Percentiles rank a stretch among this genome's conserved stretches.
Conservation (phyloP, 2,113 vertebrate genomes). For the Triplophysa dalaica region DNA sequence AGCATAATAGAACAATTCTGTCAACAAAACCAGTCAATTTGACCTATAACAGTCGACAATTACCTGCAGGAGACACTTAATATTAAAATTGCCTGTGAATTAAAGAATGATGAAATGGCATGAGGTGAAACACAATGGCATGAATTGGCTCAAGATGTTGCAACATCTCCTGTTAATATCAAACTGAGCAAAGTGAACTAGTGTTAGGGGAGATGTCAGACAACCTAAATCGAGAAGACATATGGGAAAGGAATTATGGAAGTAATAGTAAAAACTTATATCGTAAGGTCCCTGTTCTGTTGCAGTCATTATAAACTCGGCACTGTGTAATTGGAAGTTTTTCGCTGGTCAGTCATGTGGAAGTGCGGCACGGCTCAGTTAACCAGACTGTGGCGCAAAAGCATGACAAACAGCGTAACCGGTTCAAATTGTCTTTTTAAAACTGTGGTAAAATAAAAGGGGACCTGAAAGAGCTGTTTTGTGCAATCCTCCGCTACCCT, state of each 20-base stretch:
- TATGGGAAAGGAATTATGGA: conserved; percentile 67
- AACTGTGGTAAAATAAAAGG: conserved; percentile 58
- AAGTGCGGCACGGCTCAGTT: conserved; percentile 50
- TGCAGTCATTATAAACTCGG: conserved; percentile 47
- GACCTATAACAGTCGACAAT: neutral
- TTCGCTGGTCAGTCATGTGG: conserved; percentile 40
- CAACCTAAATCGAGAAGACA: conserved; percentile 57
- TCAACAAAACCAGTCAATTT: neutral
- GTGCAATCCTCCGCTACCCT: conserved; percentile 51
- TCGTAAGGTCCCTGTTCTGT: conserved; percentile 56
- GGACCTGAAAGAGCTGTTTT: conserved; percentile 61
- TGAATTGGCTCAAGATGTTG: conserved; percentile 25
- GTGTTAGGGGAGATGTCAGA: conserved; percentile 44
- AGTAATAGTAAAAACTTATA: conserved; percentile 22
- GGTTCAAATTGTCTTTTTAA: conserved; percentile 63
- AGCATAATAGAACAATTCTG: neutral
- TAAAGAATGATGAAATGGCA: no score
- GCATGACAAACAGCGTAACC: conserved; percentile 67
- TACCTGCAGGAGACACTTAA: no score
- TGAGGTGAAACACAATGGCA: no score
- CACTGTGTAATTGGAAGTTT: conserved; percentile 55
- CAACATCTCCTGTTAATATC: conserved; percentile 10
- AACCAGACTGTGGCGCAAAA: conserved; percentile 68
- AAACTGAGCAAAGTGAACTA: conserved; percentile 42
- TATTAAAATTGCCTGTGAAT: no score